Percentiles rank a stretch among this genome's conserved stretches.
Evolutionary conservation across 2,797 vertebrate species (phyloP).

Genomic region (Anabas testudineus): DNA sequence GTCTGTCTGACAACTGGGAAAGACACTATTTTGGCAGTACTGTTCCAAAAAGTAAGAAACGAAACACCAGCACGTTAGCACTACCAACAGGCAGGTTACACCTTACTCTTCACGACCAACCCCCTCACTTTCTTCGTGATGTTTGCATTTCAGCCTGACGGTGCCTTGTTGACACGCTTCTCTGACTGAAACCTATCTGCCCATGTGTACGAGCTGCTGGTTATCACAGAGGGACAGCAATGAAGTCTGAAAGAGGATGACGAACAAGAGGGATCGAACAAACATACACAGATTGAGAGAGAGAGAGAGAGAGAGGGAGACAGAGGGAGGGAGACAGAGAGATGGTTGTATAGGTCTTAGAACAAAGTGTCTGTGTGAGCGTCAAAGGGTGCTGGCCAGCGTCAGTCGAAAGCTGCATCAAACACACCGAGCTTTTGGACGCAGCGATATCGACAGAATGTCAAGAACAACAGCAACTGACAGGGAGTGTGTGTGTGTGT

Average conservation of each 20-base stretch:
- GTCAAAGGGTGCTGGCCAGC: slow-evolving; percentile 67
- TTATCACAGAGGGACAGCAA: slow-evolving; percentile 74
- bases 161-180: slow-evolving; percentile 25
- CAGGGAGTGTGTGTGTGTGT: slow-evolving; percentile 47
- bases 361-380: slow-evolving; percentile 57
- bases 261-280: slow-evolving; percentile 21
- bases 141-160: slow-evolving; percentile 23
- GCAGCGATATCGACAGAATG: slow-evolving; percentile 83
- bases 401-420: slow-evolving; percentile 73
- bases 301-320: slow-evolving; percentile 36
- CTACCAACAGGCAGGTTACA: not conserved
- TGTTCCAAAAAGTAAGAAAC: too few species aligned
- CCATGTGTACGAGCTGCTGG: slow-evolving; percentile 39
- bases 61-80: too few species aligned
- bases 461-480: slow-evolving; percentile 77
- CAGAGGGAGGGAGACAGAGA: slow-evolving; percentile 37
- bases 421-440: slow-evolving; percentile 73
- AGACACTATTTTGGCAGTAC: not conserved
- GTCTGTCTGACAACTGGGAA: not conserved
- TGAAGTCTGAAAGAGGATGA: slow-evolving; percentile 44
- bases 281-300: not conserved
- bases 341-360: slow-evolving; percentile 46
- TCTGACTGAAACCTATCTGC: slow-evolving; percentile 54
- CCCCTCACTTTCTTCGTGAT: not conserved
- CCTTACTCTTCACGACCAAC: not conserved